Evolutionary conservation across 2,113 vertebrate species (phyloP), one percentile per base, ranked within the genome.

Genomic region (Dicrurus megarhynchus): DNA sequence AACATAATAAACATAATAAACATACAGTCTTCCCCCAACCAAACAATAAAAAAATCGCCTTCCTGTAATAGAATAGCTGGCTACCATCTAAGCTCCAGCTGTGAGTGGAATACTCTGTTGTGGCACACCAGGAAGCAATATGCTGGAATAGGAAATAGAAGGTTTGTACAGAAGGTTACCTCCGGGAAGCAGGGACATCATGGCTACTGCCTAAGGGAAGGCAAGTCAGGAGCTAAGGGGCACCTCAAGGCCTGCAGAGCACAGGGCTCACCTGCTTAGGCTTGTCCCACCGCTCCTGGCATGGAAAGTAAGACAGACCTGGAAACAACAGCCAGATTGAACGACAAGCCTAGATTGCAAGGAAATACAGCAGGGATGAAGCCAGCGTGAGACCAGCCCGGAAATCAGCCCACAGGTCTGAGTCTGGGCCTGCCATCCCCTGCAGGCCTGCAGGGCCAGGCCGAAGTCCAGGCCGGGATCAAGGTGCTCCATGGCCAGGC

Each of bases 401-500:
- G 30, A 64, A 84, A 69, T 16, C 11, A 65, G 32, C 23, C 3
- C 7, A 14, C 3, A 46, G 3, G 1, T 33, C 18, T 32, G 77
- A 13, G 3, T 9, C 30, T 10, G 23, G 24, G 30, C 18, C 27
- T 55, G 27, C 16, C 46, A 37, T 11, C 13, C 27, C 18, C n/a
- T n/a, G n/a, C n/a, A n/a, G n/a, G n/a, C 6, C 15, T 26, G 11
- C 1, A 24, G 27, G 6, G 9, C 13, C 17, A 39, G 11, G 14
- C 20, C 0, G 0, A 23, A 5, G 2, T 19, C 7, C 71, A 53
- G 14, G 7, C 46, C 9, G 10, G 13, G 11, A 55, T 13, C 6
- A 13, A 75, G 7, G 8, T 5, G 1, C 4, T 73, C 20, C 4
- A 22, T 3, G 2, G 28, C 5, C 22, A 35, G 10, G 7, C 4